Evolutionary conservation across 1,140 invertebrate genomes (phyloP), one percentile per base, ranked within the genome.

Genomic region (Leguminivora glycinivorella): DNA sequence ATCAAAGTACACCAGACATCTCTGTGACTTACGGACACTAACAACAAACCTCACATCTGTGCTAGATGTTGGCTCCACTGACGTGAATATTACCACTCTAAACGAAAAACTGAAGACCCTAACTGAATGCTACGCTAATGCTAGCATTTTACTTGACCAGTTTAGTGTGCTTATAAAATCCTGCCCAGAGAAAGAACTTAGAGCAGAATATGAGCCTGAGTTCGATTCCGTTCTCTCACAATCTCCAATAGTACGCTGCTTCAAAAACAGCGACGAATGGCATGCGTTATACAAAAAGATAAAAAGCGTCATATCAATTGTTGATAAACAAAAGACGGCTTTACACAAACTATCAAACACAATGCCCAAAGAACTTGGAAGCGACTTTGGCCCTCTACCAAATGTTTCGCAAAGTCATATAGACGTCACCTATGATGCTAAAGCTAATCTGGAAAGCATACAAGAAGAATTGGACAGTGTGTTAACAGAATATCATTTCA

Each of bases 131-230:
- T 83, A 94, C 56, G 88, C 92, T 3, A 87, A 92, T 25, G 80
- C 92, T 29, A 82, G 89, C 70, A 90, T 93, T 69, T 81, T 92
- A 31, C 85, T 94, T 10, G 93, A 94, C 68, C 95, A 95, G 75
- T 92, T 94, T 34, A 75, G 92, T 70, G 73, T 95, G 0, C 88
- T 95, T 10, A 67, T 95, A 4, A 90, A 94, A 79, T 91, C 94
- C 34, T 94, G 93, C 76, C 95, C 95, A 14, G 84, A 84, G 72
- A 87, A 93, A 56, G 76, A 71, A 17, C 25, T 88, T n/a, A 77
- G 71, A 22, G 68, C 73, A 14, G 78, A 79, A 25, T 75, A 66
- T 7, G 84, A 85, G 72, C 81, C 84, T 26, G 77, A 89, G 40
- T 87, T 92, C 63, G 91, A 91, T 78, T 31, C 66, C 14, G 76